These are phyloP conservation scores for human DNA, from an alignment of 2,113 vertebrate species.

Conservation along the genomic window GRCh38 chr2:74695501-74696000, in stretches of 20 bases:
- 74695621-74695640: neutral
- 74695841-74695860: neutral
- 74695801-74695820: neutral
- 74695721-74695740: neutral
- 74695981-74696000: neutral
- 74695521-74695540: neutral
- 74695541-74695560: neutral
- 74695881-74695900: neutral
- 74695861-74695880: conserved; percentile 5
- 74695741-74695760: neutral
- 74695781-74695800: neutral
- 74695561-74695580: conserved; percentile 16
- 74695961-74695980: neutral
- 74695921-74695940: conserved; percentile 19
- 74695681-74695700: conserved; percentile 20
- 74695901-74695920: conserved; percentile 35
- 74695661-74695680: conserved; percentile 41
- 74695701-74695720: conserved; percentile 18
- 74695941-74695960: neutral
- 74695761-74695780: neutral
- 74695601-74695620: neutral
- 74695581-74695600: conserved; percentile 21
- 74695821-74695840: neutral
- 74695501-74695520: neutral
- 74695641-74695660: conserved; percentile 16